phyloP scores from a whole-genome alignment of 2,888 invertebrate genomes.

The Cynaeus angustus region DNA sequence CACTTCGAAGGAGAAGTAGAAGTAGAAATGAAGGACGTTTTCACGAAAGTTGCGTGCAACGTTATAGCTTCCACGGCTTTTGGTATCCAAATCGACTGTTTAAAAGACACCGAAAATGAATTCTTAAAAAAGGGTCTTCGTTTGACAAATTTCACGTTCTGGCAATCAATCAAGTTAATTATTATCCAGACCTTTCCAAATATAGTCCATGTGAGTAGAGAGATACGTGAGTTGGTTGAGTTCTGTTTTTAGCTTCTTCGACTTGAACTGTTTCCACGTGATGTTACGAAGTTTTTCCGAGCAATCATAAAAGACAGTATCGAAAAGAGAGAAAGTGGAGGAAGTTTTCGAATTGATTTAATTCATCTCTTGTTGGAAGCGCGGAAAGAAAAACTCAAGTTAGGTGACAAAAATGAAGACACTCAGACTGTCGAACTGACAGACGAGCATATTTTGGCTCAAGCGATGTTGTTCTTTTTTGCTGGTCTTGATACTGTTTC shows the following conservation, averaged over 20 bases:
- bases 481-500: conserved; percentile 60
- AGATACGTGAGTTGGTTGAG: conserved; percentile 56
- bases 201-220: conserved; percentile 10
- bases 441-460: conserved; percentile 57
- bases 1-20: conserved; percentile 50
- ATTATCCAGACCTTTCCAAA: conserved; percentile 53
- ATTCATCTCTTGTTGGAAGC: conserved; percentile 75
- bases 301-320: conserved; percentile 67
- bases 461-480: conserved; percentile 60
- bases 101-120: conserved; percentile 72
- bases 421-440: conserved; percentile 53
- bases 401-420: conserved; percentile 59
- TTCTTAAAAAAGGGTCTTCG: conserved; percentile 74
- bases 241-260: conserved; percentile 67
- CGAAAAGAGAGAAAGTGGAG: conserved; percentile 66
- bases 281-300: conserved; percentile 69
- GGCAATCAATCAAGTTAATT: conserved; percentile 22
- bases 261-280: conserved; percentile 56
- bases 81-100: conserved; percentile 74
- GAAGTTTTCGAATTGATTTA: conserved; percentile 74
- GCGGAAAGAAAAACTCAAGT: conserved; percentile 67
- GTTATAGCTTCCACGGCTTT: conserved; percentile 74
- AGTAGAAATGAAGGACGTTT: conserved; percentile 71
- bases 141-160: conserved; percentile 60
- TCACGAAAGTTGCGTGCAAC: conserved; percentile 73